phyloP scores from a whole-genome alignment of 2,797 vertebrate genomes.

The Clarias laeviceps region DNA sequence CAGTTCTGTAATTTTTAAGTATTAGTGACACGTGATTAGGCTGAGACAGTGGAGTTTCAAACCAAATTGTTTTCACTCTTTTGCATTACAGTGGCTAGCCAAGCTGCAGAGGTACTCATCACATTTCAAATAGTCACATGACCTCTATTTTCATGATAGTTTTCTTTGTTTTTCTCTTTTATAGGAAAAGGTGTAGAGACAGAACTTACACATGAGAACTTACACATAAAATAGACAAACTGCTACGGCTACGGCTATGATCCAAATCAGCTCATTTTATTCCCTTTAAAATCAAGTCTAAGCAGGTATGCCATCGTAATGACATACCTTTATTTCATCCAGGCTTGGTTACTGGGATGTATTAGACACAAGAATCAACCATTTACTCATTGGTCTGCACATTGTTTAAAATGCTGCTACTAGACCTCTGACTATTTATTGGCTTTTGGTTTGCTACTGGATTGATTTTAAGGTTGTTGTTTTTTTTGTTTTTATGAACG shows the following conservation, averaged over 20 bases:
- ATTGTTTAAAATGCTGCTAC: no score
- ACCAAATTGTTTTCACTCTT: neutral
- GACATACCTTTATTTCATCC: neutral
- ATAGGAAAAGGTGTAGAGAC: neutral
- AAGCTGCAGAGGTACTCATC: neutral
- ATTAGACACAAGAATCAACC: no score
- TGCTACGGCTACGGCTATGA: neutral
- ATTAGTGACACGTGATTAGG: neutral
- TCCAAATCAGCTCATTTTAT: neutral
- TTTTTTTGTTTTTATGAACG: no score
- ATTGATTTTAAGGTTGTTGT: no score
- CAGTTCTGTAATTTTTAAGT: neutral
- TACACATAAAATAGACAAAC: neutral
- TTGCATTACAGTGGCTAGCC: neutral
- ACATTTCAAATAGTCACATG: neutral
- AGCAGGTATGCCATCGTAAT: neutral
- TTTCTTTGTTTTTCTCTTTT: no score
- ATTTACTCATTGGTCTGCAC: no score
- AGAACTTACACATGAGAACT: neutral
- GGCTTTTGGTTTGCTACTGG: no score
- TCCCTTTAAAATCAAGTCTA: neutral
- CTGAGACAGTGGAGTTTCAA: neutral
- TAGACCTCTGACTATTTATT: no score
- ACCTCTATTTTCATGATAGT: neutral
- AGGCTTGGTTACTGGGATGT: no score